Base-by-base conservation (phyloP, 2,888 invertebrate genomes). In the Oscheius onirici region DNA sequence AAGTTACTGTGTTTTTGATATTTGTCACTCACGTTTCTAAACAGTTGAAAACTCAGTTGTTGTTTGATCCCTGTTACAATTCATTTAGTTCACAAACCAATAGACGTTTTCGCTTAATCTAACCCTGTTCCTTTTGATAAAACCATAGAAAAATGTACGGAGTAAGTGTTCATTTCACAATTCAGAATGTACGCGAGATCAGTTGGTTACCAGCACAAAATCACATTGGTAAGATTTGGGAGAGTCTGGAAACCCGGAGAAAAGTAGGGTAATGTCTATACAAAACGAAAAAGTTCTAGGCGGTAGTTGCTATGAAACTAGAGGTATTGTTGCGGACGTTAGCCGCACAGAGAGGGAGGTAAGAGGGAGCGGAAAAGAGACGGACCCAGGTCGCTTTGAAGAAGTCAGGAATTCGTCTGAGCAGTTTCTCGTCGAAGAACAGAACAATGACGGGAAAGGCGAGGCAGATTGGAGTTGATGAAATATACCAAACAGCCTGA, bases 401-500 rank as follows among this genome's bases (percentile, higher is more conserved):
- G 22, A 52, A 52, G 22, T 58, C 58, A 15, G 40, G 40, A 24
- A 40, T 22, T 40, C 58, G 40, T 8, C 58, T 40, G 41, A 58
- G 58, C 6, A 58, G 41, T 17, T 40, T 28, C 6, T 58, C 58
- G 22, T 58, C 58, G 13, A 58, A 58, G 24, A 58, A 40, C 41
- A 58, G 58, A 8, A 58, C 41, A 40, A 41, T 17, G 8, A 58
- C 11, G 2, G 61, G 61, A 15, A 46, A 44, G 46, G 20, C 24
- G 24, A 61, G 26, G 15, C n/a, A 24, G 26, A 61, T 44, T 5
- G 49, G 46, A 20, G 61, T 22, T 8, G 11, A 6, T 8, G 24
- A 44, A 22, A 61, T 2, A 26, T 44, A 61, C 61, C 61, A 61
- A 5, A 61, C 28, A n/a, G 44, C 22, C 61, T 61, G 46, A 15